phyloP scores from a whole-genome alignment of 2,888 invertebrate genomes.

The Melangyna quadrimaculata region DNA sequence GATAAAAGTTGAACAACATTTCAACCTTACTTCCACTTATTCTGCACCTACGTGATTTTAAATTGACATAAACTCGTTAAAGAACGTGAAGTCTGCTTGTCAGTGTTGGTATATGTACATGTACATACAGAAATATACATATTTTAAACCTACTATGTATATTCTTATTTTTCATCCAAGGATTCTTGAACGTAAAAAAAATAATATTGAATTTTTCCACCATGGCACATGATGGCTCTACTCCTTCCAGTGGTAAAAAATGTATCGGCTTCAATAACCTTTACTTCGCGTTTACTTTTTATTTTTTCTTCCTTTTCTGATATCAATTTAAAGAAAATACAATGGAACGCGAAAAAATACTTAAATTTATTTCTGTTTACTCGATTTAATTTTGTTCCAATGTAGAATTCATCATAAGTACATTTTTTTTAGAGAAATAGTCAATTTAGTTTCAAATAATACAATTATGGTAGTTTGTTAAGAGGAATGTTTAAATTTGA shows the following conservation, averaged over 20 bases:
- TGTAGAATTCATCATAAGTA: background rate
- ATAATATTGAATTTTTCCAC: conserved; percentile 20
- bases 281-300: background rate
- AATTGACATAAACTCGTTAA: conserved; percentile 21
- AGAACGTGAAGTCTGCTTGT: background rate
- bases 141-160: background rate
- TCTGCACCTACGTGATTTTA: background rate
- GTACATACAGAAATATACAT: background rate
- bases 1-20: background rate
- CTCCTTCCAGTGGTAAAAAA: conserved; percentile 1
- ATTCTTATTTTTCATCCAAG: background rate
- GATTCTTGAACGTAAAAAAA: background rate
- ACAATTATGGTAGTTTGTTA: background rate
- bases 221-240: background rate
- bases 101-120: background rate
- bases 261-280: conserved; percentile 12
- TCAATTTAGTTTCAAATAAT: background rate
- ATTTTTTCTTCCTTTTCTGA: background rate
- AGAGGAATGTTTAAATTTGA: background rate
- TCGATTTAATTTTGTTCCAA: background rate
- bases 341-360: background rate
- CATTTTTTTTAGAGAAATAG: background rate
- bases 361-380: background rate
- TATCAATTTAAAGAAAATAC: background rate
- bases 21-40: background rate